Evolutionary conservation across 1,140 invertebrate species (phyloP).

Genomic region (Araneus ventricosus): DNA sequence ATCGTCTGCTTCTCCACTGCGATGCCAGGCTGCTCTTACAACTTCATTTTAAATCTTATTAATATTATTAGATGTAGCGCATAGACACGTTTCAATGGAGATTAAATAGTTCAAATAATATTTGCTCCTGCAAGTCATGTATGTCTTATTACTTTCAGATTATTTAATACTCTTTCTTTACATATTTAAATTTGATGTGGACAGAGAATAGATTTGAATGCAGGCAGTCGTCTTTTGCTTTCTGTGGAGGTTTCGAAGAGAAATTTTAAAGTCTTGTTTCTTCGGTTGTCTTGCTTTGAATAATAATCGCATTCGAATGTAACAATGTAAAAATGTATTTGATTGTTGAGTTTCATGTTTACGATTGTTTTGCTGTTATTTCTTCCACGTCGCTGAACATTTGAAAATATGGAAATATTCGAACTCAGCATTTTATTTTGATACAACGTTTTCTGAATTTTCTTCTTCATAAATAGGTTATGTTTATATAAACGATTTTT

Average conservation of each 20-base stretch:
- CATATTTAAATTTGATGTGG: conserved; percentile 27
- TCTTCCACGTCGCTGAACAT: no score
- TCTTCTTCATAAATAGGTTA: no score
- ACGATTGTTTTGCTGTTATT: neutral
- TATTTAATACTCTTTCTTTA: conserved; percentile 34
- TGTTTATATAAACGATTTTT: no score
- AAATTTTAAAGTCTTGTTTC: neutral
- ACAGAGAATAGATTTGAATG: neutral
- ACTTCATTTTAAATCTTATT: conserved; percentile 51
- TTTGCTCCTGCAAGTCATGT: conserved; percentile 23
- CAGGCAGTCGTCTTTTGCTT: neutral
- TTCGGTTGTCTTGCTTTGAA: neutral
- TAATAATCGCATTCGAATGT: neutral
- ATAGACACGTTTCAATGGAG: conserved; percentile 1
- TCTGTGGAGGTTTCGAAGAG: neutral
- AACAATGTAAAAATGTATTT: neutral
- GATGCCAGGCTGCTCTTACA: conserved; percentile 20
- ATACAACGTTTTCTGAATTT: no score
- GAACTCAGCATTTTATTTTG: no score
- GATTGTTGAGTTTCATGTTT: neutral
- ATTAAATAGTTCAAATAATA: conserved; percentile 47
- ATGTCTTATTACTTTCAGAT: conserved; percentile 38
- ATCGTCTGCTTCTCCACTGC: neutral
- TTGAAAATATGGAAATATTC: no score
- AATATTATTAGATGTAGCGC: conserved; percentile 48